Base-by-base conservation (phyloP, 2,888 invertebrate species). In the Ichneumoninae sp. region DNA sequence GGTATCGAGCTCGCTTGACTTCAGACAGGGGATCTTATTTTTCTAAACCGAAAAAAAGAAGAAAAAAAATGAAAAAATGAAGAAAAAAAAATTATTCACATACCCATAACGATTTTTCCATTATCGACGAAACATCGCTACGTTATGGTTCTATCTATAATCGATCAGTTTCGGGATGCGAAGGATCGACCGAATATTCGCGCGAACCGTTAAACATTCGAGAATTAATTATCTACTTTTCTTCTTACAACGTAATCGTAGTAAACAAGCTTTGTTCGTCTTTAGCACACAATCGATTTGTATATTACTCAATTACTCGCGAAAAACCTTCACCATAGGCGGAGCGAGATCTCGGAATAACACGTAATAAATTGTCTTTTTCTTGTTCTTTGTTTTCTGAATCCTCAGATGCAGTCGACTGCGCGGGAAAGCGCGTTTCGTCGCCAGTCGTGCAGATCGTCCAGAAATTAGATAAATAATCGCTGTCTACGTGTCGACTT, bases 81-180 rank as follows among this genome's bases (percentile, higher is more conserved):
- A 74, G 26, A 62, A 30, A 30, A 36, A 50, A 62, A 68, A 76
- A 62, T 60, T 10, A 22, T 60, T 60, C 16, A 40, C 65, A 60
- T 76, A 83, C 40, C 40, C 22, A 83, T 80, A 72, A 74, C 40
- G 44, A 70, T 74, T 69, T 81, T 71, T 74, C 65, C 8, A 69
- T 54, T 66, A 40, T 36, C 60, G 19, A 80, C 47, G 71, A 76
- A 80, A 36, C 10, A 76, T 68, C 66, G 40, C 44, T 83, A 74
- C 40, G 30, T 72, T 69, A 57, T 50, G 36, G 30, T 71, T 71
- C 68, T 78, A 77, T 13, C 66, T 19, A 54, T 47, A 65, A 79
- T 71, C 47, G 60, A 22, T 68, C 60, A 36, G 40, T 13, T 70
- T 52, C 52, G 52, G 69, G 36, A 80, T 66, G 40, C 68, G 50